Conservation (phyloP, 2,888 invertebrate genomes). For the Cephus sareptanus region DNA sequence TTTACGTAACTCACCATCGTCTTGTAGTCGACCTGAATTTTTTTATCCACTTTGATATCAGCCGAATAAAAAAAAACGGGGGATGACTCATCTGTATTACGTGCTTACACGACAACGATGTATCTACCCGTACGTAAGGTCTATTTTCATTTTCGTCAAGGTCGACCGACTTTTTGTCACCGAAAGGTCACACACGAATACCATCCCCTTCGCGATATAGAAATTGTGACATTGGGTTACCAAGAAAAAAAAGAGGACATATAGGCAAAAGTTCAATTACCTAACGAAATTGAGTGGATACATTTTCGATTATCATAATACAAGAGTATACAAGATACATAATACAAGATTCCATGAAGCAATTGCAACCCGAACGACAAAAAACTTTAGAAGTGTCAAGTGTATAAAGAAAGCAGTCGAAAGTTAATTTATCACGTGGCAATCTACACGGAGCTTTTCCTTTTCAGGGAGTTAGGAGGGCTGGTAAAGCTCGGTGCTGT, state of each 20-base stretch:
- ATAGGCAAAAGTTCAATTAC: background rate
- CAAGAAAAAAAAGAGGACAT: background rate
- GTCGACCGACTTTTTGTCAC: background rate
- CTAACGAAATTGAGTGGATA: background rate
- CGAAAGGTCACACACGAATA: background rate
- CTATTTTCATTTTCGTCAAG: background rate
- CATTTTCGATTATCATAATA: background rate
- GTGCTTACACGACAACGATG: background rate
- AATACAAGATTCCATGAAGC: background rate
- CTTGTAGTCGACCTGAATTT: background rate
- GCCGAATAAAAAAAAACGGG: background rate
- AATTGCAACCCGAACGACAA: background rate
- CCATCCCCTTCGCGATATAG: background rate
- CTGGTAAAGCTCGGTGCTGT: background rate
- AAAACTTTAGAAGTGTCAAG: background rate
- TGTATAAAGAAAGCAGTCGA: background rate
- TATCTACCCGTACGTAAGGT: background rate
- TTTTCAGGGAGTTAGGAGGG: background rate
- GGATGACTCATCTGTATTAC: background rate
- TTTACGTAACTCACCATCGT: background rate
- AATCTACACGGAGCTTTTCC: background rate
- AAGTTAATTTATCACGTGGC: background rate
- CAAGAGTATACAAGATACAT: no score
- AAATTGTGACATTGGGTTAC: background rate
- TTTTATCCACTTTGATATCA: background rate